Evolutionary conservation across 1,140 invertebrate species (phyloP), one percentile per base, ranked within the genome.

Genomic region (Diachasma alloeum): DNA sequence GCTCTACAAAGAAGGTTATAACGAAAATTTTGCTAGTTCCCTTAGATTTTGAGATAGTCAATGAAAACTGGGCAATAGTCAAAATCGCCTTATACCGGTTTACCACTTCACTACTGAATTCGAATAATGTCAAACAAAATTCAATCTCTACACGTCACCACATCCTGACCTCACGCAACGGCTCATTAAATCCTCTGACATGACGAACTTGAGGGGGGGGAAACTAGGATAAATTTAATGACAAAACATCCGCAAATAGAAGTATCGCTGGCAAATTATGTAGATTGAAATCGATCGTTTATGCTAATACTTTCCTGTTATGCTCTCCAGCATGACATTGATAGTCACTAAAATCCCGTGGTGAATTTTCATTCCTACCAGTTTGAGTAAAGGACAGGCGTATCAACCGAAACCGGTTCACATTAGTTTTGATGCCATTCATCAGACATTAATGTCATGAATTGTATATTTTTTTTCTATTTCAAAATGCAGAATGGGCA

Each of bases 271-370:
- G 24, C 24, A 19, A 63, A 63, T 63, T 63, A 63, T 63, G 59
- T 19, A 63, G 59, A 63, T 63, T 63, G 22, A 26, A 63, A 63
- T 63, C 22, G 59, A 63, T 63, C 59, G 22, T 63, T 63, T 26
- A 63, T 31, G 59, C 5, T 63, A 31, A 63, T 63, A 63, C 24
- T 63, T 63, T 63, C 59, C 59, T 63, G 59, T 26, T 63, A 13
- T 63, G 59, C 59, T 63, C 59, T 63, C 59, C 22, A 11, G 19
- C 59, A 31, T 63, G 59, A 63, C 59, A 63, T 63, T 63, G 59
- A 63, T 63, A 63, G 59, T 4, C 59, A 63, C 59, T 63, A 63
- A 63, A 63, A 26, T 15, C 24, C 59, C 11, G 17, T 53, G 48
- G 48, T 53, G 48, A 53, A 19, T 53, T 53, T 42, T 42, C 39